Percentiles rank a stretch among this genome's conserved stretches.
These are phyloP conservation scores for Diabrotica virgifera DNA, from an alignment of 1,140 invertebrate genomes.

Conservation along the genomic window DNA sequence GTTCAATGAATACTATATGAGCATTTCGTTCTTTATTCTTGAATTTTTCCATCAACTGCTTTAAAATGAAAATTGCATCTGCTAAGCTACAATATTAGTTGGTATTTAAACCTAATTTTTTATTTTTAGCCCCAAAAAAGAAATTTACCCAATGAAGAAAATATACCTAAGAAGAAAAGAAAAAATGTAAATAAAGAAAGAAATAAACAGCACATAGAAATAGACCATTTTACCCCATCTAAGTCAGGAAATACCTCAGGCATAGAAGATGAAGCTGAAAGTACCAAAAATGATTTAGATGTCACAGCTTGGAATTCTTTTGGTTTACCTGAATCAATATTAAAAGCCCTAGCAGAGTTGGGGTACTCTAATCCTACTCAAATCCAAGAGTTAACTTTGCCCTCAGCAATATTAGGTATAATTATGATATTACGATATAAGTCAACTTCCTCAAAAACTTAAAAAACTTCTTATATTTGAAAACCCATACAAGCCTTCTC, in stretches of 20 bases:
- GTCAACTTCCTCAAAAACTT: background rate
- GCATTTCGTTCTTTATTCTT: too few species aligned
- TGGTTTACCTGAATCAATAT: conserved; percentile 66
- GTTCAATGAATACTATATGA: too few species aligned
- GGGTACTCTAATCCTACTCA: conserved; percentile 79
- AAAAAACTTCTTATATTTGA: background rate
- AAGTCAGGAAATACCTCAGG: conserved; percentile 20
- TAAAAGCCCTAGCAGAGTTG: conserved; percentile 71
- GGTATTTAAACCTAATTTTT: too few species aligned
- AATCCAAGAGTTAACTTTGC: conserved; percentile 76
- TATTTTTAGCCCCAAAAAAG: too few species aligned
- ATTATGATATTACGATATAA: too few species aligned
- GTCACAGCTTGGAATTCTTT: conserved; percentile 69
- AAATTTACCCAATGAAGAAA: background rate
- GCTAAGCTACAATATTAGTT: too few species aligned
- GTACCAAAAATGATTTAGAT: conserved; percentile 38
- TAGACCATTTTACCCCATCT: conserved; percentile 23
- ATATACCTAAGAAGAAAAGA: conserved; percentile 10
- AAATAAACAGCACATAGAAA: conserved; percentile 10
- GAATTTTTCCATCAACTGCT: too few species aligned
- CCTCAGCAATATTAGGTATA: conserved; percentile 78
- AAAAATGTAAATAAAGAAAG: conserved; percentile 15
- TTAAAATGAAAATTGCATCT: too few species aligned
- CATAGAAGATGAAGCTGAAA: conserved; percentile 3
- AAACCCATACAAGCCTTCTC: too few species aligned